These are phyloP conservation scores for Menura novaehollandiae DNA, from an alignment of 2,113 vertebrate genomes.

Conservation along the genomic window DNA sequence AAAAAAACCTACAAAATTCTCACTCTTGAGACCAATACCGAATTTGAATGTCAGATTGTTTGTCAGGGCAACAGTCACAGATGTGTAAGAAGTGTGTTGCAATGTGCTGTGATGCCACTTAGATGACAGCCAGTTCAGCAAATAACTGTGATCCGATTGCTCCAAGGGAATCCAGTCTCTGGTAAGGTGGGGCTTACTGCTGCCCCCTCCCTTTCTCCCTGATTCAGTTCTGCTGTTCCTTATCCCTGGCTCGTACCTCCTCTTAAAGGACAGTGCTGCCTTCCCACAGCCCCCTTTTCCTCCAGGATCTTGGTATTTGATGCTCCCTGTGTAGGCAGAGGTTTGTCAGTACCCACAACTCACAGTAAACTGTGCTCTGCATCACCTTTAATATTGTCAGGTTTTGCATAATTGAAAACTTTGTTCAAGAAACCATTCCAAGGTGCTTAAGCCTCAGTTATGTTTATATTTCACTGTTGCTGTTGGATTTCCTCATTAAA, in stretches of 20 bases:
- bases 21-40: not conserved
- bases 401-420: not conserved
- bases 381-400: not conserved
- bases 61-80: not conserved
- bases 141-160: rapidly evolving
- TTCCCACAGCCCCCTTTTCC: not conserved
- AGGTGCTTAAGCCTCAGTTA: not conserved
- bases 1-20: not conserved
- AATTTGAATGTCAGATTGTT: not conserved
- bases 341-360: not conserved
- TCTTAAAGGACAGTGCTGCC: not conserved
- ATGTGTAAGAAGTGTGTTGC: not conserved
- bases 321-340: rapidly evolving
- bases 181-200: rapidly evolving
- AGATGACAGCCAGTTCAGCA: conserved; percentile 9
- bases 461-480: not conserved
- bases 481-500: not conserved
- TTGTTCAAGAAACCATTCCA: not conserved
- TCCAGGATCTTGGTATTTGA: not conserved
- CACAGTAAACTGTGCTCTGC: not conserved
- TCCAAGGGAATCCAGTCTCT: rapidly evolving
- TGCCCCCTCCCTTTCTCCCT: not conserved
- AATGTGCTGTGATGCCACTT: not conserved
- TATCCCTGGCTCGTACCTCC: not conserved
- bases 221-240: not conserved